Evolutionary conservation across 1,140 invertebrate species (phyloP).

Genomic region (Battus philenor): DNA sequence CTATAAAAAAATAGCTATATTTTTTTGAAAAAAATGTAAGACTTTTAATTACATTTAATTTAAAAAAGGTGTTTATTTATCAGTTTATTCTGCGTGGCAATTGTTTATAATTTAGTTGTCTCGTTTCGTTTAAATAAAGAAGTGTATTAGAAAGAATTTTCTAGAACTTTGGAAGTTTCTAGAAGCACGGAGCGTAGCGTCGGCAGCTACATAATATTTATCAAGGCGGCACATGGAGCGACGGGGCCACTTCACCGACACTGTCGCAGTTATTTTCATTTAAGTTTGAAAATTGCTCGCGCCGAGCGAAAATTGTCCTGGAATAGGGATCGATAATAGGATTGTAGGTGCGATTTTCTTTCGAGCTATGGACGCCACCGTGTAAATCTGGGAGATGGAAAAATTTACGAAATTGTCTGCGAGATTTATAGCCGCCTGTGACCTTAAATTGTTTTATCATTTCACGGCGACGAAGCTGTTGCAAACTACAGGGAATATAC

Average conservation of each 20-base stretch:
- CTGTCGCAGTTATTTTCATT: constrained; percentile 65
- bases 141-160: too few species aligned
- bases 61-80: too few species aligned
- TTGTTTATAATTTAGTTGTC: too few species aligned
- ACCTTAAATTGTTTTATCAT: constrained; percentile 64
- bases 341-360: constrained; percentile 69
- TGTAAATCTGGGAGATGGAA: constrained; percentile 66
- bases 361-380: constrained; percentile 41
- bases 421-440: constrained; percentile 58
- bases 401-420: constrained; percentile 70
- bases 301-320: constrained; percentile 63
- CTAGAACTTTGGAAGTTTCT: too few species aligned
- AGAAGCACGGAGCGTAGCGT: too few species aligned
- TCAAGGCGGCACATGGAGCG: not conserved
- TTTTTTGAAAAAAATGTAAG: too few species aligned
- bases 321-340: constrained; percentile 70
- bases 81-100: too few species aligned
- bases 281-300: constrained; percentile 66
- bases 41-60: too few species aligned
- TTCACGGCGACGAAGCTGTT: constrained; percentile 31
- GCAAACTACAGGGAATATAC: too few species aligned
- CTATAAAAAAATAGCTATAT: too few species aligned
- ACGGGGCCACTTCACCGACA: constrained; percentile 10
- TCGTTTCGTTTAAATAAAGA: too few species aligned
- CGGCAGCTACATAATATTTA: too few species aligned